Evolutionary conservation across 2,888 invertebrate species (phyloP).

Genomic region (Agriopis aurantiaria): DNA sequence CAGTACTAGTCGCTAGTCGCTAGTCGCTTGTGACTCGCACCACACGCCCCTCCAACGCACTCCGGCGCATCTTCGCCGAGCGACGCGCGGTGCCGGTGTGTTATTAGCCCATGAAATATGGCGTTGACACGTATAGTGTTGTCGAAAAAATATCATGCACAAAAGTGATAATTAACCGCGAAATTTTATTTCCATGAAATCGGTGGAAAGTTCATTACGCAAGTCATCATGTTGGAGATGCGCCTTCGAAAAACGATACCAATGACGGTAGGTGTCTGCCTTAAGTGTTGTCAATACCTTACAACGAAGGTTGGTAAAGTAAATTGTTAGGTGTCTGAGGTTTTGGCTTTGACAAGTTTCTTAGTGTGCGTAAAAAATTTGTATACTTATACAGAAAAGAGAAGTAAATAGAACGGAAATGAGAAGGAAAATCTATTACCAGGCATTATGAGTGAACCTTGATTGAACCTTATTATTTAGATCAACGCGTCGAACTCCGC

Average conservation of each 20-base stretch:
- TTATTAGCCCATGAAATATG: slow-evolving; percentile 82
- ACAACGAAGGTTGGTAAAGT: too few relatives aligned
- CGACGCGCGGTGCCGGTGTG: slow-evolving; percentile 67
- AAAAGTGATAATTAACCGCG: slow-evolving; percentile 81
- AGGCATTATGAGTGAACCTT: too few relatives aligned
- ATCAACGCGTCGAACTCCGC: too few relatives aligned
- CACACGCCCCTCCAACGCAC: slow-evolving; percentile 39
- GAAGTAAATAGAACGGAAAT: too few relatives aligned
- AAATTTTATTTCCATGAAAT: slow-evolving; percentile 77
- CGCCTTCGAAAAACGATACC: neutral
- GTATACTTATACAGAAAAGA: too few relatives aligned
- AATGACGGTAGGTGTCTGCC: neutral
- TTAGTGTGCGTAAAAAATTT: too few relatives aligned
- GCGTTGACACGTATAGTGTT: slow-evolving; percentile 77
- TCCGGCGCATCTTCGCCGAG: slow-evolving; percentile 72
- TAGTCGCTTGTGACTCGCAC: slow-evolving; percentile 24
- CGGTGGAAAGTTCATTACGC: slow-evolving; percentile 65
- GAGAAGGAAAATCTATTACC: too few relatives aligned
- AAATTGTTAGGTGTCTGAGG: too few relatives aligned
- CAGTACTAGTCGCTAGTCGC: slow-evolving; percentile 25
- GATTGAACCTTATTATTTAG: too few relatives aligned
- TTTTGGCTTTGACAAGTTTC: too few relatives aligned
- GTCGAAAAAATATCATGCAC: slow-evolving; percentile 66
- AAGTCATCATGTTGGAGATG: slow-evolving; percentile 27
- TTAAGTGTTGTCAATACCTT: too few relatives aligned